Base-by-base conservation (phyloP, 2,797 vertebrate genomes). In the Fundulus diaphanus region DNA sequence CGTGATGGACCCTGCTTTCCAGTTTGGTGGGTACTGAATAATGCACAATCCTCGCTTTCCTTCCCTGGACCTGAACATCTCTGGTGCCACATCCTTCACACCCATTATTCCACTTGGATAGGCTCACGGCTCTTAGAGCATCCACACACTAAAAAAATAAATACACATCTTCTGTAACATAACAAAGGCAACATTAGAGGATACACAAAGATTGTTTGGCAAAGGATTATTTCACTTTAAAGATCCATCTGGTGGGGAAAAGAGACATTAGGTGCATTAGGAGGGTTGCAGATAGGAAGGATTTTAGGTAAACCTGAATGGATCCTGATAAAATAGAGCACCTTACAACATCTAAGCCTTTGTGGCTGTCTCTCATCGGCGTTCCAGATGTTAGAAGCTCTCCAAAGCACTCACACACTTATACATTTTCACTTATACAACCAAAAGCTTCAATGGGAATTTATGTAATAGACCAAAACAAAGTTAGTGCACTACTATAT, bases 21-120 rank as follows among this genome's bases (percentile, higher is more conserved):
- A 79, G 78, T 85, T 80, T 76, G 88, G 87, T 90, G 87, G 79
- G 78, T 79, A 46, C 31, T 94, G 89, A 94, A 94, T 95, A 92
- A 95, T 94, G 90, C 89, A 95, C 82, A 44, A 73, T 75, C 71
- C 77, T 74, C 77, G 72, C 73, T 83, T 85, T 87, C 87, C 81
- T 73, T 71, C 76, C 74, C 56, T 37, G n/a, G 70, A 90, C 86
- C 75, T 81, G 69, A 81, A 88, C 86, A 73, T 78, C 86, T 85
- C 82, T 70, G 72, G 76, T 72, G 74, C 84, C 77, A 70, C 78
- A 82, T 77, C 86, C 83, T 90, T 91, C 87, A 89, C 82, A 82
- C 73, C 90, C 88, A 92, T 94, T 91, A 92, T 91, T 89, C 84
- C 11, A 37, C 92, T 85, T 80, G 85, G 73, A 79, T 88, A 78